phyloP scores from a whole-genome alignment of 2,888 invertebrate species.

The Epicampocera succincta region DNA sequence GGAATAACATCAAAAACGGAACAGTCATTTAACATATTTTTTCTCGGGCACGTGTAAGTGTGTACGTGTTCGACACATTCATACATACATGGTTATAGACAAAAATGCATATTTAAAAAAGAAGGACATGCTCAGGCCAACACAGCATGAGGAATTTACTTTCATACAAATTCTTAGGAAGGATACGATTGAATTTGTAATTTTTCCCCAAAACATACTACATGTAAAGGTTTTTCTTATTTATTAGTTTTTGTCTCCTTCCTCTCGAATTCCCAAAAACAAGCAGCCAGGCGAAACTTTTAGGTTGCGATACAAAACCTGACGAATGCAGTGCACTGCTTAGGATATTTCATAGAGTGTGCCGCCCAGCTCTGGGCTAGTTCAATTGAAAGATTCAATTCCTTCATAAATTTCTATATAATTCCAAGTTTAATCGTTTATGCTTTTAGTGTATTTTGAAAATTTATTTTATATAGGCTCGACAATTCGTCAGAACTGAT shows the following conservation, averaged over 20 bases:
- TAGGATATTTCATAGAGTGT: too few relatives aligned
- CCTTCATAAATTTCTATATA: too few relatives aligned
- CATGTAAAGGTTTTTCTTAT: not conserved
- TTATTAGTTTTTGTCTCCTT: too few relatives aligned
- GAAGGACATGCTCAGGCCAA: slow-evolving; percentile 33
- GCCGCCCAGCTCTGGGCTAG: too few relatives aligned
- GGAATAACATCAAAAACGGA: slow-evolving; percentile 36
- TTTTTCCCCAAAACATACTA: too few relatives aligned
- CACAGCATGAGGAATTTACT: slow-evolving; percentile 11
- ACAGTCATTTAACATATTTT: slow-evolving; percentile 47
- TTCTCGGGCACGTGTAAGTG: not conserved
- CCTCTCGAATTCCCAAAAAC: not conserved
- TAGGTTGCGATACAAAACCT: too few relatives aligned
- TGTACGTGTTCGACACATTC: slow-evolving; percentile 1
- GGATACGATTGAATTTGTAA: slow-evolving; percentile 10
- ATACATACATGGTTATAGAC: not conserved
- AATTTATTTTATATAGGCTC: too few relatives aligned
- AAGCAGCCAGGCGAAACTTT: not conserved
- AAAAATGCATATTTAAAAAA: slow-evolving; percentile 20
- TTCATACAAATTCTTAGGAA: not conserved
- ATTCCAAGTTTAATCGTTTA: too few relatives aligned
- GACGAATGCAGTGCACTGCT: too few relatives aligned
- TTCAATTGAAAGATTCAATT: too few relatives aligned
- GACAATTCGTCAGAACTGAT: too few relatives aligned
- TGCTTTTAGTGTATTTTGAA: too few relatives aligned